Conservation (phyloP, 1,140 invertebrate genomes). For the Delia radicum region DNA sequence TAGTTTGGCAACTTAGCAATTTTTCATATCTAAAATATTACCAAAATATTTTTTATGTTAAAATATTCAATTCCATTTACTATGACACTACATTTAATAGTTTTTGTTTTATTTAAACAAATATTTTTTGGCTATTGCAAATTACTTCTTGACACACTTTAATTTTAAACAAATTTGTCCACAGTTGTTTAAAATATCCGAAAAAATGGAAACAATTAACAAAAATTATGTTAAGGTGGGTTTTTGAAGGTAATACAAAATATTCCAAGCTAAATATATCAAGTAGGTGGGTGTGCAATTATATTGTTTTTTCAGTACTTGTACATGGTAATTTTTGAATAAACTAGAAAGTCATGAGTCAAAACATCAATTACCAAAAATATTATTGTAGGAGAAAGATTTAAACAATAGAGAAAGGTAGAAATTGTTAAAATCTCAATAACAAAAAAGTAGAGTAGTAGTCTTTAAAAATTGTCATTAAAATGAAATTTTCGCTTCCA, state of each 20-base stretch:
- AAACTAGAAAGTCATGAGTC: slow-evolving; percentile 1
- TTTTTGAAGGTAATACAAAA: neutral
- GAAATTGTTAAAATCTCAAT: neutral
- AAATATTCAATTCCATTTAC: no score
- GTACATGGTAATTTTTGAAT: neutral
- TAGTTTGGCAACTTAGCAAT: no score
- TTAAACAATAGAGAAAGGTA: neutral
- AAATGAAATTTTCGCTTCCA: neutral
- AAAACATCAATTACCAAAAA: neutral
- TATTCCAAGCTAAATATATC: neutral
- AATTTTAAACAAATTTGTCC: neutral
- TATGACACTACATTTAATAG: no score
- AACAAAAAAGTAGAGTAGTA: neutral
- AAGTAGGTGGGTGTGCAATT: slow-evolving; percentile 1
- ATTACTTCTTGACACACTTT: neutral
- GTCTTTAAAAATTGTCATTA: neutral
- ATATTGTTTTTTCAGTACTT: neutral
- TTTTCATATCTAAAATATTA: no score
- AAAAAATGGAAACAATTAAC: neutral
- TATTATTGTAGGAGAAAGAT: neutral
- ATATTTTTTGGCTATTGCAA: neutral
- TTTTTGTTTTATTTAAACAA: neutral
- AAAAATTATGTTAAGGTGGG: slow-evolving; percentile 1
- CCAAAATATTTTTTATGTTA: no score
- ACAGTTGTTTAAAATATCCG: neutral